phyloP scores from a whole-genome alignment of 2,797 vertebrate species.

The Phataginus tetradactyla region DNA sequence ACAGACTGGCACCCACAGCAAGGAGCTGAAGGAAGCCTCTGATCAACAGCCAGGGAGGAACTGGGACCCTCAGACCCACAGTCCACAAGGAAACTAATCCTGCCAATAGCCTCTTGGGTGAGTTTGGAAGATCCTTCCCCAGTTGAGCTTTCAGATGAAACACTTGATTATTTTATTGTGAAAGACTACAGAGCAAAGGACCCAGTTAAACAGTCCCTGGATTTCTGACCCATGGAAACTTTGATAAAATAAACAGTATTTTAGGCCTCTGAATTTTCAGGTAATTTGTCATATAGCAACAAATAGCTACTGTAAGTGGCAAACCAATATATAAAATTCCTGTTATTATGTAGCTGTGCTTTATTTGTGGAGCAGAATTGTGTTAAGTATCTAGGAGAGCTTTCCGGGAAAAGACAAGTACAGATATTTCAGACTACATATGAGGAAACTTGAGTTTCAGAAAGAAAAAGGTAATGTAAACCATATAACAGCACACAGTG shows the following conservation, averaged over 20 bases:
- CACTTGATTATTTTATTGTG: neutral
- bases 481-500: neutral
- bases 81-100: neutral
- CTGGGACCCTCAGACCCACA: neutral
- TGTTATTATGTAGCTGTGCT: neutral
- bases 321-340: neutral
- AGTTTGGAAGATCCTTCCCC: neutral
- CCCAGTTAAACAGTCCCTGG: neutral
- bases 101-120: neutral
- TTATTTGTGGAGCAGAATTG: neutral
- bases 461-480: neutral
- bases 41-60: neutral
- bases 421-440: neutral
- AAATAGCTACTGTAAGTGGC: neutral
- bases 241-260: neutral
- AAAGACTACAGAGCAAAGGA: neutral
- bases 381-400: neutral
- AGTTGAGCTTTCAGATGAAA: neutral
- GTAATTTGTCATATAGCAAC: neutral
- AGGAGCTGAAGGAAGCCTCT: neutral
- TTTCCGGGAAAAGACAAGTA: neutral
- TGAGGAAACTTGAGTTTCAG: neutral
- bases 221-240: neutral
- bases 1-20: neutral
- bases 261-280: neutral